Evolutionary conservation across 2,888 invertebrate species (phyloP).

Genomic region (Monoplex corrugatus): DNA sequence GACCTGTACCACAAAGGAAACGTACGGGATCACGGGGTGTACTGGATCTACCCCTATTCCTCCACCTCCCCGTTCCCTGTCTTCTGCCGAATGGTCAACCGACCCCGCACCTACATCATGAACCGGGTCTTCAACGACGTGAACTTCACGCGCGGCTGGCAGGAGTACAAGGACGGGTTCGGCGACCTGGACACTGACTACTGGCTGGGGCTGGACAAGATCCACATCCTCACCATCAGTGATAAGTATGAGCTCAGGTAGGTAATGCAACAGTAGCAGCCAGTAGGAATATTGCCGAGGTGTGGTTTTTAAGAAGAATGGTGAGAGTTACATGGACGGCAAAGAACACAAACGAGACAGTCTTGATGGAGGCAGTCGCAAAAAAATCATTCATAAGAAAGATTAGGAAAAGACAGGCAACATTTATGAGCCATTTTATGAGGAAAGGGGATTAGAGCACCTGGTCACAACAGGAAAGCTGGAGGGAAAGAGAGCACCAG

Average conservation of each 20-base stretch:
- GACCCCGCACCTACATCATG: slow-evolving; percentile 49
- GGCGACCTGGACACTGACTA: slow-evolving; percentile 58
- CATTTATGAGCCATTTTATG: no score
- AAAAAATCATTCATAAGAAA: no score
- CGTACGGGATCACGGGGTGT: slow-evolving; percentile 16
- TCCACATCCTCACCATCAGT: slow-evolving; percentile 54
- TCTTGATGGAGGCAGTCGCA: no score
- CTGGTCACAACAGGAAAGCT: no score
- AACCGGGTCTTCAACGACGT: slow-evolving; percentile 55
- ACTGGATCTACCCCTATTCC: slow-evolving; percentile 14
- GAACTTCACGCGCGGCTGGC: slow-evolving; percentile 57
- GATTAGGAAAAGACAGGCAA: no score
- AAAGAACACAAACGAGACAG: no score
- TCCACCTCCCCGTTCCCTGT: slow-evolving; percentile 21
- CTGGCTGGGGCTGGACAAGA: slow-evolving; percentile 63
- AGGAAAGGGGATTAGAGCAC: no score
- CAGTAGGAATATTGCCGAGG: no score
- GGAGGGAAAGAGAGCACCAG: no score
- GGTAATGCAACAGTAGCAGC: no score
- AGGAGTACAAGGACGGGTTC: slow-evolving; percentile 59
- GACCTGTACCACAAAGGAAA: neutral
- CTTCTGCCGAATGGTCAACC: slow-evolving; percentile 33
- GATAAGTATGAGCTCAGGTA: slow-evolving; percentile 56
- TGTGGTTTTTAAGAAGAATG: no score
- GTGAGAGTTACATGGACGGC: no score